Evolutionary conservation across 2,113 vertebrate genomes (phyloP), one percentile per base, ranked within the genome.

Genomic region (Ploceus nigricollis): DNA sequence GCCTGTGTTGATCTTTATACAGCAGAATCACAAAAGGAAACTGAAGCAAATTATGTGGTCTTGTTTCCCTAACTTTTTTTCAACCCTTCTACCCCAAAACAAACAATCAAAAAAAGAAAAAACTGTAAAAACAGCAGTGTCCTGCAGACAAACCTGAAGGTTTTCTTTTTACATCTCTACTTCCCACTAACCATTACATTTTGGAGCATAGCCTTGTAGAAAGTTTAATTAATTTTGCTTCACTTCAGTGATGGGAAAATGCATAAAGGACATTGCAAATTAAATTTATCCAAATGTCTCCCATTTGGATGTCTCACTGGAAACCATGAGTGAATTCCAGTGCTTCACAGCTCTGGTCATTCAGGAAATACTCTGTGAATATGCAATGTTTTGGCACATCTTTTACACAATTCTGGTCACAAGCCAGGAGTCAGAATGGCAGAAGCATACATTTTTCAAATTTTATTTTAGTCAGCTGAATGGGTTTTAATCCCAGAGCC

Each of bases 341-440:
- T 23, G 28, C 44, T 84, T 71, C 10, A 10, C 48, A 86, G 37
- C 20, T 72, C 90, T 57, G 65, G 48, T 45, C 25, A 68, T n/a
- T 57, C 82, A 83, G 88, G 72, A 96, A 96, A 95, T 78, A 75
- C 18, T 78, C 76, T 68, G 17, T 90, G 64, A 90, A 84, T 93
- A 96, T 71, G 85, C 22, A 87, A 78, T 35, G 20, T 35, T 88
- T 92, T 89, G 93, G 85, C 93, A 92, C 40, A 87, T 68, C 28
- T 13, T 71, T 68, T 94, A 86, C 88, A 89, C 47, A 73, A 22
- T 47, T 88, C 56, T 75, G 48, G 23, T 84, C 53, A n/a, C 31
- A 64, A 81, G 53, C 72, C 94, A 94, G 48, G 21, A 92, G 56
- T 16, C 48, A 60, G 40, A 83, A 90, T 81, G 60, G 85, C 48